Base-by-base conservation (phyloP, 2,888 invertebrate genomes). In the Meghimatium bilineatum region DNA sequence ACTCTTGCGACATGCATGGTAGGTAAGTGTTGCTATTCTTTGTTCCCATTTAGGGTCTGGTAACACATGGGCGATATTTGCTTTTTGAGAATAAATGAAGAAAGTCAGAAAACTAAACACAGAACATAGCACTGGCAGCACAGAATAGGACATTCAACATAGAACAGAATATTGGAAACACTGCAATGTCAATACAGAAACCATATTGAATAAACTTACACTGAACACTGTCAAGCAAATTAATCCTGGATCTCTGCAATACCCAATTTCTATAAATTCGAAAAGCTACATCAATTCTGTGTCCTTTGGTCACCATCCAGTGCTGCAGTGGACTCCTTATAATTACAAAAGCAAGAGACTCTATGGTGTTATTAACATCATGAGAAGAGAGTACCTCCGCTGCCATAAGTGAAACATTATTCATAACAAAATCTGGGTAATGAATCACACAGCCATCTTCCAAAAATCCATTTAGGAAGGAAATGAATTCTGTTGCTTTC, bases 401-500 rank as follows among this genome's bases (percentile, higher is more conserved):
- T 60, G 79, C 79, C 83, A 83, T 83, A 23, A 74, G 34, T 14
- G 83, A 71, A 66, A 79, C 78, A 83, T 63, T 49, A 34, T 83
- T 83, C 74, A 83, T 72, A n/a, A 83, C 79, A 79, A 83, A 83
- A 36, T 83, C 83, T 29, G 83, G 83, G 69, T 83, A 83, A 56
- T 63, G 5, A 32, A 79, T 74, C 36, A 83, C 26, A 23, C 77
- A 23, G 26, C 20, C 74, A 32, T 36, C 60, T n/a, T 83, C 74
- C 36, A 74, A 49, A 34, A 83, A 79, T 29, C 83, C 79, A 23
- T 79, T 60, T 8, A 83, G 66, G 56, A 83, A 83, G 12, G 72
- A 32, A 20, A 23, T 44, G 44, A 83, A 83, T 14, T 52, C 74
- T 20, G 72, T 60, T 26, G 26, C 60, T 66, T 72, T 32, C 38